Conservation (phyloP, 2,113 vertebrate species). For the Nannospalax galili region DNA sequence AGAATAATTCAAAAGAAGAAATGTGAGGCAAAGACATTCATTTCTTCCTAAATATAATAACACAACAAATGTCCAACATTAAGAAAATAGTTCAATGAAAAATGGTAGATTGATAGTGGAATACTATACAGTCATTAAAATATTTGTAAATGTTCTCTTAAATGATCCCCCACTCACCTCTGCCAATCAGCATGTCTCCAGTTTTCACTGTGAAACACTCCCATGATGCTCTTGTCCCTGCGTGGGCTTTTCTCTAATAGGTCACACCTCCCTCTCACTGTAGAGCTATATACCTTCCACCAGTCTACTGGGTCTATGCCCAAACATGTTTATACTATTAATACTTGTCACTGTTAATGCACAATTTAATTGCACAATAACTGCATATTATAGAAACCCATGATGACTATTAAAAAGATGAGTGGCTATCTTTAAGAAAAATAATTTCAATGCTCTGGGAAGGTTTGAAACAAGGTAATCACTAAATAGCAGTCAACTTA, state of each 20-base stretch:
- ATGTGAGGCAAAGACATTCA: not conserved
- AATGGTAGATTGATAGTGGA: not conserved
- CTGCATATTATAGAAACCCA: constrained; percentile 26
- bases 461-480: constrained; percentile 37
- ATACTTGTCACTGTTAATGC: not conserved
- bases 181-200: not conserved
- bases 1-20: constrained; percentile 44
- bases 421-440: constrained; percentile 45
- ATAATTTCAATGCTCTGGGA: constrained; percentile 45
- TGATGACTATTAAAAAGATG: constrained; percentile 35
- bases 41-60: constrained; percentile 22
- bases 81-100: not conserved
- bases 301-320: not conserved
- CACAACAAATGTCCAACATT: not conserved
- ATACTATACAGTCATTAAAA: constrained; percentile 51
- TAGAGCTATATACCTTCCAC: not conserved
- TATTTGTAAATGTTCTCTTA: not conserved
- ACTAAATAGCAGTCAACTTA: constrained; percentile 23
- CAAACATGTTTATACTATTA: not conserved
- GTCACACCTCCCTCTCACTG: not conserved
- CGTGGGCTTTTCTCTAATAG: not conserved
- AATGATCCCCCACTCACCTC: not conserved
- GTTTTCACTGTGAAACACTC: not conserved
- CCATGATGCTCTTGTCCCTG: not conserved
- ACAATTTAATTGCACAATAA: constrained; percentile 49